Base-by-base conservation (phyloP, 2,888 invertebrate species). In the Lycophotia porphyrea region DNA sequence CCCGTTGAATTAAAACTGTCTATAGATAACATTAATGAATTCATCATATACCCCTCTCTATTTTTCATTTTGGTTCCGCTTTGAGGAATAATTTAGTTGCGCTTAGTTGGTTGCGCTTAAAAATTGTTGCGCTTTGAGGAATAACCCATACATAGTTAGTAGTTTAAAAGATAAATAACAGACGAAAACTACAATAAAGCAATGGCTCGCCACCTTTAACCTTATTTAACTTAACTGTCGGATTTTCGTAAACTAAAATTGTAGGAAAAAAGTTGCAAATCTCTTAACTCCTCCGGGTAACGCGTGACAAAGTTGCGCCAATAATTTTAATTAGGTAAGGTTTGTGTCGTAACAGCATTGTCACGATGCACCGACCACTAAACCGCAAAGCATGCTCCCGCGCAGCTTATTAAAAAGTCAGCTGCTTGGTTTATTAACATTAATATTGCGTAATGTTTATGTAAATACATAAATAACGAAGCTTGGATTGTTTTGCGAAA, bases 281-380 rank as follows among this genome's bases (percentile, higher is more conserved):
- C 36, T 80, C 36, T 15, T 61, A 27, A 63, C 15, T 44, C 34
- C 67, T 71, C 24, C 42, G 11, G 60, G 55, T 71, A 71, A 84
- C 76, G 21, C 81, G 77, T 77, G 77, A 78, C 68, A 71, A 61
- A 71, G 63, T 88, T 87, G 84, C 82, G 71, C 86, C 84, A 90
- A 81, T 84, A 82, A 79, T 88, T 91, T 93, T 92, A 94, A 94
- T 94, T 93, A 93, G 90, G 86, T 87, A 90, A 89, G 85, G 68
- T 69, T 76, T 80, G 86, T 93, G 91, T 91, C 87, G 92, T 87
- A 93, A 94, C 80, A 69, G 74, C 78, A 88, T 90, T 92, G 92
- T 94, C 94, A 94, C 93, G 94, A 93, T 88, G 91, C 87, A 87
- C 86, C 89, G 78, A 90, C 89, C 91, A 84, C 88, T 81, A 87